A percentile compares a stretch with the other conserved stretches of the same genome.
Conservation (phyloP, 2,888 invertebrate genomes). For the Leptinotarsa haldemani region DNA sequence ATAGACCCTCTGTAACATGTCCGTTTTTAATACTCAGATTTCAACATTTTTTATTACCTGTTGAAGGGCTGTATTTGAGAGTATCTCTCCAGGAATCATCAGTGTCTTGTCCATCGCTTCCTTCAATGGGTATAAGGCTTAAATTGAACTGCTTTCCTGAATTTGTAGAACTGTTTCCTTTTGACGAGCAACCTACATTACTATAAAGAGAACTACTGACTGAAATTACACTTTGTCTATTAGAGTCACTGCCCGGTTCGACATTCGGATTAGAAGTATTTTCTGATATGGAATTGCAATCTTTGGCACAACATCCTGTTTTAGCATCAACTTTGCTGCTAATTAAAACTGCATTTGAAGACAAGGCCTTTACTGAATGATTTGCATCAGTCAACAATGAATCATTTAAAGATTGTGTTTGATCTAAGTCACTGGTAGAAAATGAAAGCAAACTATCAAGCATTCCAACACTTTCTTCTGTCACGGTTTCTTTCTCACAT, state of each 20-base stretch:
- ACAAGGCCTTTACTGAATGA: neutral
- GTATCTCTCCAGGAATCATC: slow-evolving; percentile 24
- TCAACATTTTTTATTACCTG: neutral
- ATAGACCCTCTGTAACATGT: too few relatives aligned
- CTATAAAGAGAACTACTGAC: neutral
- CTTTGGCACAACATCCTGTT: neutral
- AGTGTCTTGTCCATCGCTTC: slow-evolving; percentile 24
- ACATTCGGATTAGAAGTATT: neutral
- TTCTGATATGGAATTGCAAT: neutral
- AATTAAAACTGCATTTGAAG: neutral
- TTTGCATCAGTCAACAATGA: neutral
- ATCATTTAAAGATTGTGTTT: neutral
- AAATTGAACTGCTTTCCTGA: neutral
- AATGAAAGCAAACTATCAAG: neutral
- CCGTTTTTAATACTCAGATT: too few relatives aligned
- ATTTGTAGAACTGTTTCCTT: neutral
- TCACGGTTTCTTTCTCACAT: slow-evolving; percentile 13
- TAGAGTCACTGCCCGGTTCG: too few relatives aligned
- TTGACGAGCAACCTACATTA: neutral
- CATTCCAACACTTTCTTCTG: neutral
- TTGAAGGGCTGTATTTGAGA: neutral
- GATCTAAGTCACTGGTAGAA: neutral
- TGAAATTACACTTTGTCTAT: neutral
- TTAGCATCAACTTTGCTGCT: neutral
- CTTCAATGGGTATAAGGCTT: slow-evolving; percentile 8